Conservation (phyloP, 1,140 invertebrate genomes). For the Caenorhabditis latens region DNA sequence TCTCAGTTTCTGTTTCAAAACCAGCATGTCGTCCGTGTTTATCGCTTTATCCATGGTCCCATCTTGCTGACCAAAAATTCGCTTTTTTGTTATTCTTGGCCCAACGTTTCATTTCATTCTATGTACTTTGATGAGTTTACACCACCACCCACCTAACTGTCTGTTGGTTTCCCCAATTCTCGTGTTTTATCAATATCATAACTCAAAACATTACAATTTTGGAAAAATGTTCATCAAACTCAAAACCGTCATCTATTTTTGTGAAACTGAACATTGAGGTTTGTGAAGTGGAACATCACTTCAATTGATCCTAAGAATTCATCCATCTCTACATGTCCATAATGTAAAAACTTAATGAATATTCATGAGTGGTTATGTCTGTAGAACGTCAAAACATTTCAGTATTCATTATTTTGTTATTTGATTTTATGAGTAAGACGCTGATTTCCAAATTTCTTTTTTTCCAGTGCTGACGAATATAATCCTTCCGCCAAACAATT, state of each 20-base stretch:
- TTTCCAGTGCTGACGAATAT: not conserved
- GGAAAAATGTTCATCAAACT: too few relatives aligned
- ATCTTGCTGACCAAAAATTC: constrained; percentile 29
- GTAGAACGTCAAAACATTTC: constrained; percentile 1
- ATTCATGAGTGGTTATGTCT: not conserved
- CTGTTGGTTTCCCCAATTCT: too few relatives aligned
- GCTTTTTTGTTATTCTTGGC: not conserved
- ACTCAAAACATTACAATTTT: too few relatives aligned
- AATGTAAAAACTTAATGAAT: not conserved
- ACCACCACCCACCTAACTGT: too few relatives aligned
- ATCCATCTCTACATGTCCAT: not conserved
- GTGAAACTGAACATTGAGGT: too few relatives aligned
- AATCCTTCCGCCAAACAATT: constrained; percentile 11
- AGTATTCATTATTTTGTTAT: not conserved
- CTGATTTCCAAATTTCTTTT: not conserved
- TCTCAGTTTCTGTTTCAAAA: constrained; percentile 36
- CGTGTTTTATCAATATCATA: too few relatives aligned
- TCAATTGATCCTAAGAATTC: not conserved
- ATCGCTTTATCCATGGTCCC: constrained; percentile 26
- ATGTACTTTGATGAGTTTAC: not conserved
- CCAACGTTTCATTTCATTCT: not conserved
- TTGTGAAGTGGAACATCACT: not conserved
- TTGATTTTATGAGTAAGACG: too few relatives aligned
- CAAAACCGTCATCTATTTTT: too few relatives aligned
- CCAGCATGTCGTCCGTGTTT: constrained; percentile 17